Conservation (phyloP, 2,888 invertebrate genomes). For the Drosophila maculinotata region DNA sequence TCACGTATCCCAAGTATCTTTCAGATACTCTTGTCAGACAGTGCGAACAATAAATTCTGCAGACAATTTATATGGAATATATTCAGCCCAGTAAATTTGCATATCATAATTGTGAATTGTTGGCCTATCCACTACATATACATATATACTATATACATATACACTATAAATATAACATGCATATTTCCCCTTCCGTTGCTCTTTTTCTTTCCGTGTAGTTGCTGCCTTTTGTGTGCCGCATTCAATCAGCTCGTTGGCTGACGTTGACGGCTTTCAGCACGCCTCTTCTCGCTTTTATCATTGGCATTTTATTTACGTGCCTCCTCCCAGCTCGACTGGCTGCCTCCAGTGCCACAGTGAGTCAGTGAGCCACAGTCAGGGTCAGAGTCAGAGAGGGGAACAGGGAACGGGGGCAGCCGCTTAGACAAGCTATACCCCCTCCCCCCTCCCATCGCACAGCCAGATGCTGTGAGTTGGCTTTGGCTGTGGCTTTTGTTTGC, state of each 20-base stretch:
- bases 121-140: constrained; percentile 30
- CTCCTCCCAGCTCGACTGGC: neutral
- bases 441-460: constrained; percentile 7
- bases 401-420: constrained; percentile 12
- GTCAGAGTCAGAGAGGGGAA: neutral
- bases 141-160: neutral
- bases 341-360: constrained; percentile 28
- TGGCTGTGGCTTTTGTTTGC: constrained; percentile 53
- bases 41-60: constrained; percentile 39
- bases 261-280: constrained; percentile 50
- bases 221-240: constrained; percentile 40
- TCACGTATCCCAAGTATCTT: constrained; percentile 22
- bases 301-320: constrained; percentile 66
- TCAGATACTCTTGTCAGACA: constrained; percentile 6
- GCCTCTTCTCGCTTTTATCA: constrained; percentile 56
- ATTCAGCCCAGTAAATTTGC: constrained; percentile 59
- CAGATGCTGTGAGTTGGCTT: constrained; percentile 32
- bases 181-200: neutral
- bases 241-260: constrained; percentile 59
- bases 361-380: constrained; percentile 46
- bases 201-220: neutral
- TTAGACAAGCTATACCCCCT: constrained; percentile 25
- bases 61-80: constrained; percentile 58
- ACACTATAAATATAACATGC: constrained; percentile 12
- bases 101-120: constrained; percentile 69